Evolutionary conservation across 2,888 invertebrate species (phyloP).

Genomic region (Troides helena): DNA sequence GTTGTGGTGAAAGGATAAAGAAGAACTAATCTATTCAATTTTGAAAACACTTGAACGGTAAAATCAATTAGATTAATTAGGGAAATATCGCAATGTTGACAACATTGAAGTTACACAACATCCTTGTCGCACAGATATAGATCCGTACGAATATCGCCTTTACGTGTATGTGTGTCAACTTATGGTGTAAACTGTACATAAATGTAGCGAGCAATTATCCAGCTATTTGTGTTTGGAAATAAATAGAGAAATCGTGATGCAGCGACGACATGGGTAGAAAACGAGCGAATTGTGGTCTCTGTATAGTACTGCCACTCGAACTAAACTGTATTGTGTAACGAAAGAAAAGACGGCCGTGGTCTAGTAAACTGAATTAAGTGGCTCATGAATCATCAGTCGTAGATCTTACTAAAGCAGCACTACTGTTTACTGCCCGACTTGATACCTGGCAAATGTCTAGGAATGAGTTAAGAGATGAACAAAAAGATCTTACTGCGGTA

Average conservation of each 20-base stretch:
- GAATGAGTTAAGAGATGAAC: too few relatives aligned
- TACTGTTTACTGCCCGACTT: too few relatives aligned
- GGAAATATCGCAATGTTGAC: neutral
- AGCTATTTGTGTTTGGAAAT: slow-evolving; percentile 27
- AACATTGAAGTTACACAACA: slow-evolving; percentile 4
- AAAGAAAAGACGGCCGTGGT: neutral
- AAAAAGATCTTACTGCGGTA: too few relatives aligned
- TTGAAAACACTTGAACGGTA: too few relatives aligned
- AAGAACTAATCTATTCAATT: too few relatives aligned
- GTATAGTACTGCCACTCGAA: slow-evolving; percentile 6
- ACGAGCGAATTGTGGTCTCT: slow-evolving; percentile 6
- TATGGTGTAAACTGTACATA: slow-evolving; percentile 11
- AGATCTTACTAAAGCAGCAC: too few relatives aligned
- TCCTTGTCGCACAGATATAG: slow-evolving; percentile 11
- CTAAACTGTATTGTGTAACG: neutral
- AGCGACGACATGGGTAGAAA: slow-evolving; percentile 10
- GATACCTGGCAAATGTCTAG: too few relatives aligned
- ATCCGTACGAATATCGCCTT: slow-evolving; percentile 8
- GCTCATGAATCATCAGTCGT: too few relatives aligned
- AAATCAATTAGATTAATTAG: too few relatives aligned
- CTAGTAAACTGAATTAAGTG: neutral
- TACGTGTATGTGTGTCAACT: slow-evolving; percentile 8
- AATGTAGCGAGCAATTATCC: slow-evolving; percentile 25
- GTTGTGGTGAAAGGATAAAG: too few relatives aligned
- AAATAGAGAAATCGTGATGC: slow-evolving; percentile 28